phyloP scores from a whole-genome alignment of 2,797 vertebrate genomes.

The Myiothlypis coronata region DNA sequence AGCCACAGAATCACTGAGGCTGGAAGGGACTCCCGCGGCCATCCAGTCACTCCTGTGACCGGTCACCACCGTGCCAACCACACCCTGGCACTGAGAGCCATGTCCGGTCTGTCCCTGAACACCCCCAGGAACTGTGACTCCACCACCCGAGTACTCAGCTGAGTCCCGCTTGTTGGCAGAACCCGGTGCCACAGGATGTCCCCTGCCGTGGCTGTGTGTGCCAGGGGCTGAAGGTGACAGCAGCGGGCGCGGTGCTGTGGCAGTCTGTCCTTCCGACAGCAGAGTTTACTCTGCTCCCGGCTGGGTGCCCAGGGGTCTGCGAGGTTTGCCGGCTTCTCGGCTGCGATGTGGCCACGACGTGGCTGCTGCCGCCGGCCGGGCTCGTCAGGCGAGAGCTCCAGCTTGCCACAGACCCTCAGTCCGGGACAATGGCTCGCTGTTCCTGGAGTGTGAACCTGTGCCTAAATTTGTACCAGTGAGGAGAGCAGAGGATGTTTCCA shows the following conservation, averaged over 20 bases:
- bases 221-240: no score
- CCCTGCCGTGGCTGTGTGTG: accelerated
- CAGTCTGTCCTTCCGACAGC: neutral
- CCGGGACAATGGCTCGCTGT: accelerated
- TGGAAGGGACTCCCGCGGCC: no score
- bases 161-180: accelerated
- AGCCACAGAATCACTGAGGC: neutral
- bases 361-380: neutral
- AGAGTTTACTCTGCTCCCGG: accelerated
- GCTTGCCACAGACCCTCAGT: accelerated
- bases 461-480: neutral
- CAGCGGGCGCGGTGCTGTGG: neutral
- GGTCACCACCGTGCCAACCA: no score
- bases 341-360: neutral
- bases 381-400: neutral
- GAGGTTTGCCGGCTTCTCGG: neutral
- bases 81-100: neutral
- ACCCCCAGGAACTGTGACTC: neutral
- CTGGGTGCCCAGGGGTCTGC: neutral
- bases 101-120: neutral
- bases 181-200: neutral
- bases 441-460: neutral
- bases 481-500: neutral
- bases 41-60: neutral
- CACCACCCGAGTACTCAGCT: accelerated